phyloP scores from a whole-genome alignment of 2,888 invertebrate species.

The Drosophila hamatofila region DNA sequence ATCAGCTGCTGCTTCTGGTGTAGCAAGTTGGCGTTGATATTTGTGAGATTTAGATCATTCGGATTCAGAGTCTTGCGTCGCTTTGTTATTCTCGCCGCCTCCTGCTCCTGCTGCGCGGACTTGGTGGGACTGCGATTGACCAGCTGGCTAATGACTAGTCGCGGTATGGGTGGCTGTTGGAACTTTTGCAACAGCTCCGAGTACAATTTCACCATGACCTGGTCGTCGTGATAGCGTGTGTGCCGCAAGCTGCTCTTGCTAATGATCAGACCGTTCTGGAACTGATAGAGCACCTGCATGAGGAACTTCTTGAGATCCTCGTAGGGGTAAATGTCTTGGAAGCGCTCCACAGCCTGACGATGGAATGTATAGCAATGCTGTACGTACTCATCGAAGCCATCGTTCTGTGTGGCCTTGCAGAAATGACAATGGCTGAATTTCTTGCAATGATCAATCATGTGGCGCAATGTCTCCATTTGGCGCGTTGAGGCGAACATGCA shows the following conservation, averaged over 20 bases:
- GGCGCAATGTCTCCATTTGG: slow-evolving; percentile 82
- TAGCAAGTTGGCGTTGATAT: too few species aligned
- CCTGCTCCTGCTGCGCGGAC: not conserved
- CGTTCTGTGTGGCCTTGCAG: slow-evolving; percentile 46
- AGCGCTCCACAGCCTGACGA: slow-evolving; percentile 53
- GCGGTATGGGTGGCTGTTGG: slow-evolving; percentile 75
- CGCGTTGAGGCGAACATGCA: slow-evolving; percentile 84
- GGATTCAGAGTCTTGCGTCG: slow-evolving; percentile 48
- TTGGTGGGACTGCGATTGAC: not conserved
- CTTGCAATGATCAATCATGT: slow-evolving; percentile 84
- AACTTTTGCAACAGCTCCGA: slow-evolving; percentile 70
- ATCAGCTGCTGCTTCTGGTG: not conserved
- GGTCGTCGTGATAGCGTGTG: slow-evolving; percentile 61
- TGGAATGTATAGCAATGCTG: slow-evolving; percentile 78
- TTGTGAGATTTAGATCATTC: slow-evolving; percentile 6
- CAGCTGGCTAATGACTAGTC: slow-evolving; percentile 58
- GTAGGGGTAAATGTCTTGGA: slow-evolving; percentile 59
- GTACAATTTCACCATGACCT: slow-evolving; percentile 59
- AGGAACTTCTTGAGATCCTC: slow-evolving; percentile 63
- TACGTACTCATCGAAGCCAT: slow-evolving; percentile 75
- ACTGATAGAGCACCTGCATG: slow-evolving; percentile 71
- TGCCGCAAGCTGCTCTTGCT: slow-evolving; percentile 71
- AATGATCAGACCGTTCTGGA: slow-evolving; percentile 80
- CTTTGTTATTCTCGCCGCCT: not conserved
- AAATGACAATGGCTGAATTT: slow-evolving; percentile 70